A percentile compares a stretch with the other conserved stretches of the same genome.
These are phyloP conservation scores for Sarcophaga peregrina DNA, from an alignment of 1,140 invertebrate genomes.

Conservation along the genomic window DNA sequence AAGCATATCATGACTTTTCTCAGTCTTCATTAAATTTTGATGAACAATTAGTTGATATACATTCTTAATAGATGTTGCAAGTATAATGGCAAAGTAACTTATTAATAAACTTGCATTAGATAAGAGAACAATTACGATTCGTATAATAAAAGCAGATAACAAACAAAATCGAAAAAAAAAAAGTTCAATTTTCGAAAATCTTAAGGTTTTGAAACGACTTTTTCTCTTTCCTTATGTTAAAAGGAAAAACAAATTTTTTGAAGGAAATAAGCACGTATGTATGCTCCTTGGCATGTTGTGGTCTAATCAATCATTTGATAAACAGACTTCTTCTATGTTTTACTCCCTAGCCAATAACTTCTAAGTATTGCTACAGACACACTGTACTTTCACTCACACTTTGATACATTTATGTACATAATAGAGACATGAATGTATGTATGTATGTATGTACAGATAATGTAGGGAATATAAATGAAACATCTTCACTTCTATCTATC, in stretches of 20 bases:
- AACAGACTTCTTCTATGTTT: conserved; percentile 4
- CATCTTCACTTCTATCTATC: conserved; percentile 14
- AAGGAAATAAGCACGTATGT: background rate
- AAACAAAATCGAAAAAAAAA: too few species aligned
- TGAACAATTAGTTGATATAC: background rate
- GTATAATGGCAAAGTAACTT: background rate
- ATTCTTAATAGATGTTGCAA: background rate
- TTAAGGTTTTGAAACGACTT: too few species aligned
- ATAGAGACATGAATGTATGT: too few species aligned
- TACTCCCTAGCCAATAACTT: background rate
- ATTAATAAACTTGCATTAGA: background rate
- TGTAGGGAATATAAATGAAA: background rate
- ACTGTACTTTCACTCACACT: background rate
- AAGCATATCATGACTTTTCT: background rate
- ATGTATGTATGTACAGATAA: too few species aligned
- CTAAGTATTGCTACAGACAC: background rate
- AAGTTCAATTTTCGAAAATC: too few species aligned
- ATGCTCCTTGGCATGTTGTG: conserved; percentile 19
- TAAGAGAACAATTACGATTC: background rate
- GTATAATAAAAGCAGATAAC: background rate
- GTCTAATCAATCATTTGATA: conserved; percentile 25
- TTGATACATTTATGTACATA: background rate
- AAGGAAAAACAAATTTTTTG: background rate
- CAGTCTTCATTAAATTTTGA: background rate
- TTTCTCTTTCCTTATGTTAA: background rate